Base-by-base conservation (phyloP, 2,797 vertebrate genomes). In the Sebastolobus alascanus region DNA sequence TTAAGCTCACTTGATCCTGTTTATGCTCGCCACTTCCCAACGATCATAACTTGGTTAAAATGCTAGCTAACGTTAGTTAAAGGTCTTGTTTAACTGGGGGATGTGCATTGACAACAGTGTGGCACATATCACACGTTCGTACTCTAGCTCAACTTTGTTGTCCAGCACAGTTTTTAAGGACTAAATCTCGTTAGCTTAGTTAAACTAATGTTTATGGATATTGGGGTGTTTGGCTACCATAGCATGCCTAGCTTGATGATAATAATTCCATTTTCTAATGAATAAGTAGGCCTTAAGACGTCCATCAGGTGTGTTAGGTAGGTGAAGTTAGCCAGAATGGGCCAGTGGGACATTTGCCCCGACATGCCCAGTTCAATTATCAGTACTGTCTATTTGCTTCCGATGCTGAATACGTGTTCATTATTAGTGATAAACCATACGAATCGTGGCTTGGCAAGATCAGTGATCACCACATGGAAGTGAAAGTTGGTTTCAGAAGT, bases 331-430 rank as follows among this genome's bases (percentile, higher is more conserved):
- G 61, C 31, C 61, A 18, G 20, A 33, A 18, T 29, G 35, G 35
- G 64, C 64, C 29, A 20, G 65, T 6, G 75, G 67, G 87, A 83
- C 76, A 78, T 91, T 65, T 94, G 91, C 43, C 93, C 43, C 11
- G 65, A 93, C 94, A 94, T 94, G 92, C n/a, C 89, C 92, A 22
- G 8, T 22, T 56, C 64, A 22, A n/a, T 61, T 56, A 84, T 76
- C 67, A 59, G 27, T 25, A 4, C 67, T 10, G 54, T 5, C 4
- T 8, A n/a, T 68, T 55, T 38, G 25, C 75, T 52, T 52, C 29
- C 5, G 1, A 46, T 55, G 38, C 6, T 66, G 9, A 71, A 35
- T 16, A 29, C 4, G 6, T 14, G 31, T n/a, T 64, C 1, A 61
- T 58, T 8, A 10, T 43, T 50, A 16, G 13, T 72, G 1, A 68